Percentiles rank a stretch among this genome's conserved stretches.
These are phyloP conservation scores for Saccostrea glomerata DNA, from an alignment of 1,140 invertebrate genomes.

Conservation along the genomic window DNA sequence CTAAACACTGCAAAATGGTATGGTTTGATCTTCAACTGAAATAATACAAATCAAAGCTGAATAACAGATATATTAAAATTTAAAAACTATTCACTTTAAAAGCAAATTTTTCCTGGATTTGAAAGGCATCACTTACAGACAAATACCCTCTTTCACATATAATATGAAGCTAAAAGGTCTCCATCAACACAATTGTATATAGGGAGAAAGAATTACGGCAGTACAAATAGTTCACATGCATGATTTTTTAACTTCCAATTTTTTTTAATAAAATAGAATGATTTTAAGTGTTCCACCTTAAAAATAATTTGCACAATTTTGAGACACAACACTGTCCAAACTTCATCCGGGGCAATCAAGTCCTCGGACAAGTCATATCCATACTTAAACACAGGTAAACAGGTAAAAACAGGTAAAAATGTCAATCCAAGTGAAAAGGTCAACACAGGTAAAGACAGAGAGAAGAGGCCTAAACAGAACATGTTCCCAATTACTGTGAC, in stretches of 20 bases:
- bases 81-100: too few relatives aligned
- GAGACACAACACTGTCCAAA: background rate
- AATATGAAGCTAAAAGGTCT: too few relatives aligned
- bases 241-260: too few relatives aligned
- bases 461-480: background rate
- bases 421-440: too few relatives aligned
- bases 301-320: constrained; percentile 4
- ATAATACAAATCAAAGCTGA: constrained; percentile 50
- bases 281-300: background rate
- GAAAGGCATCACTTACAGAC: too few relatives aligned
- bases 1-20: constrained; percentile 87
- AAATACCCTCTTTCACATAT: too few relatives aligned
- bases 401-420: too few relatives aligned
- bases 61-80: too few relatives aligned
- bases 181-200: too few relatives aligned
- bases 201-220: too few relatives aligned
- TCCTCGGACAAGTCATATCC: background rate
- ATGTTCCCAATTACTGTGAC: background rate
- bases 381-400: background rate
- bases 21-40: constrained; percentile 83
- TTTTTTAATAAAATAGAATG: background rate
- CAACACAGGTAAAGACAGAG: background rate
- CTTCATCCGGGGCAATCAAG: background rate
- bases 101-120: too few relatives aligned
- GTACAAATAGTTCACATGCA: too few relatives aligned